phyloP scores from a whole-genome alignment of 1,140 invertebrate species.

The Drosophila tsacasi region DNA sequence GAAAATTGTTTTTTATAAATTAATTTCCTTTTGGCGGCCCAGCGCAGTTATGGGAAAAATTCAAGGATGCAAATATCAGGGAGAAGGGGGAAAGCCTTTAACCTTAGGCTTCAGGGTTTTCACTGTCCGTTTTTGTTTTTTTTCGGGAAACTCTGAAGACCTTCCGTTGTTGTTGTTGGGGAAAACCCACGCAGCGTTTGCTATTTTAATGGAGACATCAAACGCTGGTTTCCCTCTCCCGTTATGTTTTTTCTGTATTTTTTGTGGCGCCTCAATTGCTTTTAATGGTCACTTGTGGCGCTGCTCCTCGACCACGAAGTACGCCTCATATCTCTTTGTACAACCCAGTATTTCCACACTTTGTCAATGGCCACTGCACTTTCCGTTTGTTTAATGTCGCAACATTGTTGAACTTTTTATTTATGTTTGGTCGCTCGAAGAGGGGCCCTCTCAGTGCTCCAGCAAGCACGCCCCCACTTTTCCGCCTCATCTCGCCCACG shows the following conservation, averaged over 20 bases:
- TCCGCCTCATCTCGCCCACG: slow-evolving; percentile 11
- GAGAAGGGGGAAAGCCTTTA: slow-evolving; percentile 26
- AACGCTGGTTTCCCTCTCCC: slow-evolving; percentile 22
- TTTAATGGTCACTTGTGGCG: slow-evolving; percentile 65
- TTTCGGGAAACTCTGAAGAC: slow-evolving; percentile 19
- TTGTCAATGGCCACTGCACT: slow-evolving; percentile 46
- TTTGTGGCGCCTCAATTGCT: slow-evolving; percentile 69
- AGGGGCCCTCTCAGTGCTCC: slow-evolving; percentile 24
- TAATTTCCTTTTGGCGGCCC: slow-evolving; percentile 62
- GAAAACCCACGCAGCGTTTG: slow-evolving; percentile 48
- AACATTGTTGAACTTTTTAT: slow-evolving; percentile 62
- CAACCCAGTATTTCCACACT: not conserved
- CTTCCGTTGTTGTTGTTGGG: slow-evolving; percentile 7
- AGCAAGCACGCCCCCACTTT: slow-evolving; percentile 28
- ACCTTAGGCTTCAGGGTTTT: slow-evolving; percentile 24
- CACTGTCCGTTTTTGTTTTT: slow-evolving; percentile 15
- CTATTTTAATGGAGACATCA: slow-evolving; percentile 64
- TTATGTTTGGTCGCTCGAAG: slow-evolving; percentile 8
- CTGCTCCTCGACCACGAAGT: slow-evolving; percentile 6
- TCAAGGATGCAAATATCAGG: slow-evolving; percentile 29
- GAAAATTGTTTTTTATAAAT: slow-evolving; percentile 54
- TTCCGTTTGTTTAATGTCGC: slow-evolving; percentile 63
- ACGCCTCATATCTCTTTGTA: not conserved
- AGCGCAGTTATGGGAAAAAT: slow-evolving; percentile 35
- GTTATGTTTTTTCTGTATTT: not conserved